Base-by-base conservation (phyloP, 1,140 invertebrate species). In the Colletes gigas region DNA sequence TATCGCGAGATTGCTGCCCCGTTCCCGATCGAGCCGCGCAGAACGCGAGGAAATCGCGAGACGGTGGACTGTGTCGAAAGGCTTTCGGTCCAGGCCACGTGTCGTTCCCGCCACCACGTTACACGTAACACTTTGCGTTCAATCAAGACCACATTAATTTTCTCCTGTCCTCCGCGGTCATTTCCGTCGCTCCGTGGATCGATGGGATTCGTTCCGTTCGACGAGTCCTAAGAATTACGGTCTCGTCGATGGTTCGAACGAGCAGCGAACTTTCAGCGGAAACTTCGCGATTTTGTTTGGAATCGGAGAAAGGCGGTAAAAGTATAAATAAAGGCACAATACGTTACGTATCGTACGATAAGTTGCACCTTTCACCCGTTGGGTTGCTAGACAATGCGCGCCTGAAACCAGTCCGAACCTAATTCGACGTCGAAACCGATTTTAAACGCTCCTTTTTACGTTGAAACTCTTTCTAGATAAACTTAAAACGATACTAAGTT, bases 321-420 rank as follows among this genome's bases (percentile, higher is more conserved):
- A 72, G 77, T 15, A n/a, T n/a, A n/a, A n/a, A n/a, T n/a, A n/a
- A n/a, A n/a, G n/a, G n/a, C n/a, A n/a, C n/a, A n/a, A 14, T 47
- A 9, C 15, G n/a, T 14, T 5, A 19, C 15, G 77, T 21, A 79
- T 79, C 73, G 77, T 79, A 79, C 65, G 77, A 79, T 79, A 79
- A 65, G 70, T 79, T 79, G 52, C 77, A 73, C 77, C 77, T 79
- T 79, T 79, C 77, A 79, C 77, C 77, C 50, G 17, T 73, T 65
- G 73, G 44, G 55, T 59, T 47, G 41, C 60, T 12, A 44, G 54
- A 19, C 59, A 63, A 65, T 55, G 65, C 19, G 15, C 60, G 15
- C 17, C 19, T 55, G 52, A 72, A 78, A 70, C 50, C 1, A 30
- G 52, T 10, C n/a, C 14, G 17, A 15, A 14, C 10, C 30, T n/a